Evolutionary conservation across 2,797 vertebrate genomes (phyloP), one percentile per base, ranked within the genome.

Genomic region (Coregonus suidteri): DNA sequence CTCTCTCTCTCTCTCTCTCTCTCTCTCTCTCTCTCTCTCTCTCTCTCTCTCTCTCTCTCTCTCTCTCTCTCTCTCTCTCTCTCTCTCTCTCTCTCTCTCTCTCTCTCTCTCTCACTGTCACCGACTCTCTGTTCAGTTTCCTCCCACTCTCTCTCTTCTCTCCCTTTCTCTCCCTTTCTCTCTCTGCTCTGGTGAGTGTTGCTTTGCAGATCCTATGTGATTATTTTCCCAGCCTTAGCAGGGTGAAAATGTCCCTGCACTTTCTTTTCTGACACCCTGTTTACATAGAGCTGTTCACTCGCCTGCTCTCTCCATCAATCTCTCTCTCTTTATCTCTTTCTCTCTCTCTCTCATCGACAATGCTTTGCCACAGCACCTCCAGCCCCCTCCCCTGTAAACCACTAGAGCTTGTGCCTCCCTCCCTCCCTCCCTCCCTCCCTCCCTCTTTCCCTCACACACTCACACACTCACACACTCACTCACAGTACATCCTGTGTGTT

Each of bases 211-310:
- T 77, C 80, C 77, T 79, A 75, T 62, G 77, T 64, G 64, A 53
- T 59, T 72, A 66, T 79, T 35, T 79, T 76, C 71, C 77, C 77
- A 52, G 51, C 73, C 59, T 82, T 74, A 66, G 69, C 52, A 67
- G 1, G 65, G 54, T 76, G 75, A 76, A 77, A 83, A 81, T 25
- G 83, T 76, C 86, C 81, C 80, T 87, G 81, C 83, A 82, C 86
- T 89, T 85, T 88, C 79, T 86, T 86, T 83, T 83, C 76, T 84
- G 85, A 86, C 85, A 87, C 85, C 62, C 82, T 90, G 89, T 88
- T 89, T 87, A 87, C 84, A 86, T 81, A 80, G 82, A 52, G 54
- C 78, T 76, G 74, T 76, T 31, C 75, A 71, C 52, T 64, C 73
- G 53, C 76, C 37, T 59, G 2, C 9, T 47, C 54, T 75, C 35